A percentile compares a stretch with the other conserved stretches of the same genome.
These are phyloP conservation scores for Lemur catta DNA, from an alignment of 2,797 vertebrate species.

Conservation along the genomic window DNA sequence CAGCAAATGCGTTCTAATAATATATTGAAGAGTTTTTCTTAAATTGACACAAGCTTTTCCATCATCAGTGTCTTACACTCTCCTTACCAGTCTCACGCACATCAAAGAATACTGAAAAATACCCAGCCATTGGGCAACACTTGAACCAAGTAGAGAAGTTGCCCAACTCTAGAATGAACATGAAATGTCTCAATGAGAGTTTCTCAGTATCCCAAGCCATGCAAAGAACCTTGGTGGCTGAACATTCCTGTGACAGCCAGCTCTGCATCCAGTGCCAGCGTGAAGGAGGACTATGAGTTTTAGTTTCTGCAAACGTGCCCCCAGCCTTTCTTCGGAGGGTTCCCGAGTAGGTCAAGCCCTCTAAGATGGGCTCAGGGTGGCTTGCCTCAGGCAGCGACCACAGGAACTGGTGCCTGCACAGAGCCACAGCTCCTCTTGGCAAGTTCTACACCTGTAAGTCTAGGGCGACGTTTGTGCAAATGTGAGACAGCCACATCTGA, in stretches of 20 bases:
- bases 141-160: neutral
- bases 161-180: neutral
- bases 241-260: neutral
- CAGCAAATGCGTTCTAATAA: neutral
- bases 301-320: neutral
- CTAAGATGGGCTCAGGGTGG: accelerated
- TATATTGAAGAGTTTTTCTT: neutral
- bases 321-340: neutral
- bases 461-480: neutral
- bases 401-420: accelerated
- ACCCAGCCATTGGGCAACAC: neutral
- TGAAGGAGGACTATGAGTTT: neutral
- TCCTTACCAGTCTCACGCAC: neutral
- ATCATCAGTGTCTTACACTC: neutral
- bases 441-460: neutral
- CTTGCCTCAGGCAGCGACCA: neutral
- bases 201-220: neutral
- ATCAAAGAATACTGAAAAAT: neutral
- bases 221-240: neutral
- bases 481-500: accelerated
- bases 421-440: neutral
- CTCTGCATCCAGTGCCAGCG: neutral
- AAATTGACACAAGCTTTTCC: neutral
- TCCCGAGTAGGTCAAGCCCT: accelerated
- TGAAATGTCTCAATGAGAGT: neutral